Base-by-base conservation (phyloP, 2,113 vertebrate genomes). In the Scomber scombrus region DNA sequence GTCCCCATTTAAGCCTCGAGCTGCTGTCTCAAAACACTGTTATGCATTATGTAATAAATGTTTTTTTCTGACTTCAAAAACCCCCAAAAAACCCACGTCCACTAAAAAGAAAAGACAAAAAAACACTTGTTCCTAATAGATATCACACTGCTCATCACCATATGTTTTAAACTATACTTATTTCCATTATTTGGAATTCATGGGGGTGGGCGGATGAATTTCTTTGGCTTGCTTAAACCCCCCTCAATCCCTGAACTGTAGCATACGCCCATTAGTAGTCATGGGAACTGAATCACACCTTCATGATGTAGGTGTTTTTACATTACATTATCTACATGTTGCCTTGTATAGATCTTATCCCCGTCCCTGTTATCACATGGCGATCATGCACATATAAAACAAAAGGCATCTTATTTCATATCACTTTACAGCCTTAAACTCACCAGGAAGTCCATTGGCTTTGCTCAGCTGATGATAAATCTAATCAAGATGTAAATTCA, bases 401-500 rank as follows among this genome's bases (percentile, higher is more conserved):
- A 67, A 19, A 29, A 43, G 15, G 19, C 21, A 0, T 62, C 73
- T 58, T 71, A 45, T 77, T 23, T 66, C 18, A 23, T 46, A 2
- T 31, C 12, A 62, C 16, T 45, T 19, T 34, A 23, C n/a, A 3
- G 51, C 52, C 66, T 54, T 18, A 8, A 63, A 50, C 14, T 55
- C 13, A 18, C 31, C 56, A 12, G 69, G 15, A 54, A 70, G 65
- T 70, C 45, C n/a, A 2, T 31, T 9, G 51, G 23, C 54, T 47
- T 18, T n/a, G 78, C 5, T 47, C 11, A 5, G 9, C 29, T 31
- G 62, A 34, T 19, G 62, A 76, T 63, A 60, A 64, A 29, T 76
- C 62, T 51, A 46, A 2, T 45, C 7, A n/a, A 57, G 62, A 81
- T 70, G 60, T 57, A 69, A 63, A 78, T 66, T 67, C 66, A 45